phyloP scores from a whole-genome alignment of 2,113 vertebrate genomes.

The Urocitellus parryii region DNA sequence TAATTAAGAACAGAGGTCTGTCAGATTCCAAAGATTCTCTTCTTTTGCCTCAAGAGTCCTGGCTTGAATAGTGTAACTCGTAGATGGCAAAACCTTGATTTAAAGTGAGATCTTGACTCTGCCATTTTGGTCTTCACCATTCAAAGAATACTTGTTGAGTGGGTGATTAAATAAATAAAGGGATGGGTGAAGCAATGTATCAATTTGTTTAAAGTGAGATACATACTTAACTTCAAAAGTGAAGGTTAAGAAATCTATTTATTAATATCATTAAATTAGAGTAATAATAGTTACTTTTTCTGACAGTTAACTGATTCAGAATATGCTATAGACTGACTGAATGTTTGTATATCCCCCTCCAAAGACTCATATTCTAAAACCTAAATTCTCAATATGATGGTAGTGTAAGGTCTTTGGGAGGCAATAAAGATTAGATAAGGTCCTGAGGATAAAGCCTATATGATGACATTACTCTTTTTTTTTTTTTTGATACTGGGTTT shows the following conservation, averaged over 20 bases:
- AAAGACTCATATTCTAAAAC: neutral
- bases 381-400: neutral
- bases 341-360: neutral
- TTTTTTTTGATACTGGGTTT: no score
- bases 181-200: neutral
- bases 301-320: neutral
- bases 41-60: neutral
- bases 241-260: neutral
- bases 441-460: neutral
- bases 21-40: neutral
- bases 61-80: neutral
- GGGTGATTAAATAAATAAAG: neutral
- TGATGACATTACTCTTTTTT: neutral
- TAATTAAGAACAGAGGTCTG: neutral
- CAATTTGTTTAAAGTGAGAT: neutral
- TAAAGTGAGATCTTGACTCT: no score
- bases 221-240: neutral
- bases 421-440: neutral
- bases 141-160: neutral
- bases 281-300: neutral
- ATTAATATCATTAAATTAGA: neutral
- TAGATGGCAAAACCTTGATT: neutral
- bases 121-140: neutral
- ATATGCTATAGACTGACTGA: neutral
- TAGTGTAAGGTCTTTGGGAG: neutral